These are phyloP conservation scores for Perca schrenkii DNA, from an alignment of 2,113 vertebrate species.

Conservation along the genomic window DNA sequence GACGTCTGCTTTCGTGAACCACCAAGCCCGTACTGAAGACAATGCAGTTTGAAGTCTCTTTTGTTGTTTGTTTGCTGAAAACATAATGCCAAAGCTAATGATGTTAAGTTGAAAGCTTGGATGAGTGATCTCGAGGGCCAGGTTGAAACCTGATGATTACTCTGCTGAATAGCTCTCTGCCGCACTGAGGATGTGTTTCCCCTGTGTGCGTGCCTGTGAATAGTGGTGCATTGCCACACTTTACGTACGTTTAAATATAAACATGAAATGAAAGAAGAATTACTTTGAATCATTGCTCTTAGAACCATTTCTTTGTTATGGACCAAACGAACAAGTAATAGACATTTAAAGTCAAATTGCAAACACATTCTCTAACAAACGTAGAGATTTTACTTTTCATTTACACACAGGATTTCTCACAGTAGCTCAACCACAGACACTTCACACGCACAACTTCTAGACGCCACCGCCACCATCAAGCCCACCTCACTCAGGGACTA, in stretches of 20 bases:
- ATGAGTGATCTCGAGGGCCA: conserved; percentile 49
- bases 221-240: conserved; percentile 19
- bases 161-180: conserved; percentile 3
- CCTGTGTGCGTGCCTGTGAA: conserved; percentile 18
- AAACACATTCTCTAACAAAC: not conserved
- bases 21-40: conserved; percentile 41
- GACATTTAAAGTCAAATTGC: conserved; percentile 12
- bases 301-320: not conserved
- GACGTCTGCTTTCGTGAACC: conserved; percentile 60
- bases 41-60: conserved; percentile 61
- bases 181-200: conserved; percentile 12
- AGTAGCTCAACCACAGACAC: conserved; percentile 28
- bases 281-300: not conserved
- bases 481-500: conserved; percentile 47
- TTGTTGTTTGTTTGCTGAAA: conserved; percentile 76
- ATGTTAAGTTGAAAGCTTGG: conserved; percentile 59
- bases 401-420: not conserved
- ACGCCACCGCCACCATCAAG: conserved; percentile 15
- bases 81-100: conserved; percentile 59
- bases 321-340: too few species aligned
- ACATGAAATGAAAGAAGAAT: conserved; percentile 7
- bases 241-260: conserved; percentile 20
- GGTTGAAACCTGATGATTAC: conserved; percentile 49
- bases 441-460: conserved; percentile 29
- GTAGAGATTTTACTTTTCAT: not conserved